These are phyloP conservation scores for Paracyprichromis sp. DNA, from an alignment of 2,113 vertebrate genomes.

Conservation along the genomic window DNA sequence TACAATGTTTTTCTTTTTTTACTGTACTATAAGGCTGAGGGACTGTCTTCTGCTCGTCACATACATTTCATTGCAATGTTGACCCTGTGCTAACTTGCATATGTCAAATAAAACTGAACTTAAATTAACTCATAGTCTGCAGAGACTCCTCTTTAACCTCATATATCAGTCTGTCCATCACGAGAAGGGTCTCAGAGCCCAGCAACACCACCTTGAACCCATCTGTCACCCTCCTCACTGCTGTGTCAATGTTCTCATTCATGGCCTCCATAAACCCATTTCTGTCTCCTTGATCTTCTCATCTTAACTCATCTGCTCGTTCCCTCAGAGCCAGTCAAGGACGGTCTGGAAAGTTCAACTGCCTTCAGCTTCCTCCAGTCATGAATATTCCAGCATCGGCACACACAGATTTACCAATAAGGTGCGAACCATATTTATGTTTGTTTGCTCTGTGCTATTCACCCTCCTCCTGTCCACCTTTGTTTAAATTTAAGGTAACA, in stretches of 20 bases:
- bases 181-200: neutral
- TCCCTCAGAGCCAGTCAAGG: conserved; percentile 81
- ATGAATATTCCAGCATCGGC: conserved; percentile 80
- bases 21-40: neutral
- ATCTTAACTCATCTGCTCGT: neutral
- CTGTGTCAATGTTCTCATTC: neutral
- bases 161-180: neutral
- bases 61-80: neutral
- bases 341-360: conserved; percentile 82
- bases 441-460: neutral
- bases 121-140: neutral
- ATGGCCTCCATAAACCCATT: neutral
- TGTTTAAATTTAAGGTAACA: neutral
- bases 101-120: neutral
- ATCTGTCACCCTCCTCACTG: neutral
- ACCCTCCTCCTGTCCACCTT: neutral
- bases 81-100: neutral
- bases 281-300: neutral
- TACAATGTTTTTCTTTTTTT: neutral
- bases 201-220: neutral
- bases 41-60: neutral
- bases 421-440: conserved; percentile 56
- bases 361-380: conserved; percentile 75
- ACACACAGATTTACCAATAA: conserved; percentile 83
- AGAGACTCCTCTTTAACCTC: neutral